Evolutionary conservation across 2,888 invertebrate species (phyloP), one percentile per base, ranked within the genome.

Genomic region (Silvanus unidentatus): DNA sequence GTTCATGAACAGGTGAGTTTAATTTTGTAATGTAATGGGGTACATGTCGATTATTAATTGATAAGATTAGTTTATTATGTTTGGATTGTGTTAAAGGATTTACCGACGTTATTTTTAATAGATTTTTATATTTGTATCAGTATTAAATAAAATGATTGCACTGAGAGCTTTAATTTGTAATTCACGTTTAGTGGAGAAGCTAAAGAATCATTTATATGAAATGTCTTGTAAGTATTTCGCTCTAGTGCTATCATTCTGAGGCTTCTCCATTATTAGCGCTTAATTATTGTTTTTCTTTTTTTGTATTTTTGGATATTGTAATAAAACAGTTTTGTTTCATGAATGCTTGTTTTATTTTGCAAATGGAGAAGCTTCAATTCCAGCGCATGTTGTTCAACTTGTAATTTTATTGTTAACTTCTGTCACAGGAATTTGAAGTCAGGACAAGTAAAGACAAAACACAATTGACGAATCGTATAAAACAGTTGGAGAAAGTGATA

Each of bases 391-490:
- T n/a, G n/a, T n/a, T n/a, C n/a, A 22, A 22, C 4, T 22, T 5
- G 22, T 22, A 22, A 5, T 22, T 22, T 5, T 3, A 5, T 22
- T 5, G 22, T 22, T 3, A 22, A 22, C 22, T 5, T 22, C 8
- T 22, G 3, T 22, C 22, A 5, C 40, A 62, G 59, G 58, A 55
- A 38, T 39, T 40, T 38, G 54, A 50, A 39, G 42, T 48, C 14
- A 42, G 28, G 11, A 29, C 46, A 40, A 54, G 42, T 30, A 49
- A 48, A 44, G 57, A 54, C 40, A 47, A 55, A 67, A 68, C 49
- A 63, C 68, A 70, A 16, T 61, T 76, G 40, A 59, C 62, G 32
- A 68, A 70, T 44, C 68, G 73, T 48, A 74, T 75, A 39, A 57
- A 60, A 11, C 74, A 77, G 40, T 22, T 22, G 8, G 22, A 22